phyloP scores from a whole-genome alignment of 2,113 vertebrate species.

The Condylura cristata region DNA sequence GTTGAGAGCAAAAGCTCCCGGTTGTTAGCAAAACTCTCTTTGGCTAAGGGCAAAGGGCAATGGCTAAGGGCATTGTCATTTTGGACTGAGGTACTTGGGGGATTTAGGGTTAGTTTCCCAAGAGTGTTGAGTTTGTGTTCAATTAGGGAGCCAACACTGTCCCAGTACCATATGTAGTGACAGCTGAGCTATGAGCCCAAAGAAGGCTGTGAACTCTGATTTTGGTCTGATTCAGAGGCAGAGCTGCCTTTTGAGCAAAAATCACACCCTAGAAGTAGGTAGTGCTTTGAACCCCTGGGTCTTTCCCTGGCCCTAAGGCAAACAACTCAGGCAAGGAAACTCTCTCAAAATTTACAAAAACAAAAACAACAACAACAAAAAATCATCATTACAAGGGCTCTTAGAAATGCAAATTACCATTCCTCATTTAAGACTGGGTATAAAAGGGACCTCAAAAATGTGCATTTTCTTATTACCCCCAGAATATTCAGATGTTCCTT shows the following conservation, averaged over 20 bases:
- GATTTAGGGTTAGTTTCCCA: no score
- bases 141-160: no score
- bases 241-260: not conserved
- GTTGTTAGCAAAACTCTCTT: no score
- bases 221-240: not conserved
- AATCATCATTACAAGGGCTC: fast-evolving
- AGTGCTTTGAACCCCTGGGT: not conserved
- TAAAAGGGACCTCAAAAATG: not conserved
- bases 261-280: not conserved
- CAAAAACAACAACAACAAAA: no score
- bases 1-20: no score
- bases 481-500: not conserved
- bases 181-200: not conserved
- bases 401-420: not conserved
- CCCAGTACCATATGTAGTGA: no score
- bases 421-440: not conserved
- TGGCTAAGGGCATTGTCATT: no score
- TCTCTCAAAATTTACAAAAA: not conserved
- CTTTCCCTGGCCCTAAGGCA: not conserved
- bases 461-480: not conserved
- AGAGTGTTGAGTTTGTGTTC: no score
- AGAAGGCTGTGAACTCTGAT: not conserved
- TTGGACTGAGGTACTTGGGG: no score
- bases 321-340: not conserved
- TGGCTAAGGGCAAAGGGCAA: no score